A percentile compares a stretch with the other conserved stretches of the same genome.
These are phyloP conservation scores for Amorpha juglandis DNA, from an alignment of 2,888 invertebrate genomes.

Conservation along the genomic window DNA sequence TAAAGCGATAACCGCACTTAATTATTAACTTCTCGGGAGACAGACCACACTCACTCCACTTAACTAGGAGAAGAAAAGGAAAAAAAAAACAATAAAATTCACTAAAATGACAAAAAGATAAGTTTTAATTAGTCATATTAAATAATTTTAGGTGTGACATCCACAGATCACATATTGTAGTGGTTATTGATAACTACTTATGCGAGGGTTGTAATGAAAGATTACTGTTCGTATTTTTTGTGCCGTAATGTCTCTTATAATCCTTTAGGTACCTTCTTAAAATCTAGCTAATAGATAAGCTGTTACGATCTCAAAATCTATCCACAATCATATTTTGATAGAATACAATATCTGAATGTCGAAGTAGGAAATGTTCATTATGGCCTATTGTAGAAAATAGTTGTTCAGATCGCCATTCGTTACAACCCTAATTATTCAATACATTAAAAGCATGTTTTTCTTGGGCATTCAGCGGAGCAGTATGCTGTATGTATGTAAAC, in stretches of 20 bases:
- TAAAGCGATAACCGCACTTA: conserved; percentile 76
- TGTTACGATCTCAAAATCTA: neutral
- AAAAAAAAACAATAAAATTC: conserved; percentile 69
- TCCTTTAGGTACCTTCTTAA: neutral
- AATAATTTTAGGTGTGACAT: conserved; percentile 25
- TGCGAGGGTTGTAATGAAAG: conserved; percentile 13
- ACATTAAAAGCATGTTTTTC: conserved; percentile 9
- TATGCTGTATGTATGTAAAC: neutral
- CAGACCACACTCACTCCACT: conserved; percentile 65
- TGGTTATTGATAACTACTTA: conserved; percentile 17
- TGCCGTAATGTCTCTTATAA: neutral
- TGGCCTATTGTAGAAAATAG: too few relatives aligned
- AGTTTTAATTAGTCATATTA: conserved; percentile 34
- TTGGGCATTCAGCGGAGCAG: neutral
- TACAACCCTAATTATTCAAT: conserved; percentile 4
- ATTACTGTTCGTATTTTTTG: neutral
- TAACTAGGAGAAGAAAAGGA: conserved; percentile 58
- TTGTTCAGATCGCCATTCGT: neutral
- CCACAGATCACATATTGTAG: conserved; percentile 17
- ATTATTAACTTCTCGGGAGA: conserved; percentile 53
- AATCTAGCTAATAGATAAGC: neutral
- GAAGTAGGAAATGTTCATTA: too few relatives aligned
- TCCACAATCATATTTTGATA: too few relatives aligned
- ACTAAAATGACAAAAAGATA: conserved; percentile 75
- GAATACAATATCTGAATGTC: too few relatives aligned